Conservation (phyloP, 2,888 invertebrate species). For the Cheilosia variabilis region DNA sequence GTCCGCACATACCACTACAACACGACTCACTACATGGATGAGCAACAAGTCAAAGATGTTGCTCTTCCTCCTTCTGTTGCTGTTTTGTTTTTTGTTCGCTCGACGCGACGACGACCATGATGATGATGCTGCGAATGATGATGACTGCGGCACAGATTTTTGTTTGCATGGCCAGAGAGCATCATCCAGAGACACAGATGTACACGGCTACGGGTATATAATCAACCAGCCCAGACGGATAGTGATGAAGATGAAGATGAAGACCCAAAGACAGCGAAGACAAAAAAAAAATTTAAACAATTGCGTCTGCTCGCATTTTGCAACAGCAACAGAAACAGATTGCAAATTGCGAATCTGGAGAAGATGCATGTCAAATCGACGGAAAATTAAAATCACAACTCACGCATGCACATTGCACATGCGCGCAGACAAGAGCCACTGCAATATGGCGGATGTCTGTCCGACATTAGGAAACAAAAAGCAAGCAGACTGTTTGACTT, state of each 20-base stretch:
- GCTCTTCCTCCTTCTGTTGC: slow-evolving; percentile 24
- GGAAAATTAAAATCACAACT: slow-evolving; percentile 57
- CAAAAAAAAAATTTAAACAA: slow-evolving; percentile 42
- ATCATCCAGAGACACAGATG: slow-evolving; percentile 43
- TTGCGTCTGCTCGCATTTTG: slow-evolving; percentile 29
- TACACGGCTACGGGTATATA: slow-evolving; percentile 35
- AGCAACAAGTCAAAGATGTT: slow-evolving; percentile 70
- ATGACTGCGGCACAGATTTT: slow-evolving; percentile 48
- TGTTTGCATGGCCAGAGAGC: slow-evolving; percentile 16
- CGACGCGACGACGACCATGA: slow-evolving; percentile 30
- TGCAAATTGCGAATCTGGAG: slow-evolving; percentile 40
- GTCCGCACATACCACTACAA: slow-evolving; percentile 54
- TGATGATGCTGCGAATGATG: slow-evolving; percentile 42
- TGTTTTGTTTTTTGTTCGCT: slow-evolving; percentile 9
- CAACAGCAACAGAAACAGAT: slow-evolving; percentile 32
- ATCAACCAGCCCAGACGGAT: slow-evolving; percentile 61
- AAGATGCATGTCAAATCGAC: slow-evolving; percentile 61
- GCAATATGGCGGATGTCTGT: slow-evolving; percentile 39
- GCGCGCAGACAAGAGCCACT: slow-evolving; percentile 10
- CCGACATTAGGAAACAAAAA: neutral
- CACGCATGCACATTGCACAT: slow-evolving; percentile 57
- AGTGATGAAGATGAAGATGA: slow-evolving; percentile 21
- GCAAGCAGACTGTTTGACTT: slow-evolving; percentile 6
- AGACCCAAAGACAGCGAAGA: neutral
- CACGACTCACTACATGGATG: slow-evolving; percentile 50